Percentiles rank a stretch among this genome's conserved stretches.
phyloP scores from a whole-genome alignment of 2,888 invertebrate genomes.

The Apodemia hepburni region DNA sequence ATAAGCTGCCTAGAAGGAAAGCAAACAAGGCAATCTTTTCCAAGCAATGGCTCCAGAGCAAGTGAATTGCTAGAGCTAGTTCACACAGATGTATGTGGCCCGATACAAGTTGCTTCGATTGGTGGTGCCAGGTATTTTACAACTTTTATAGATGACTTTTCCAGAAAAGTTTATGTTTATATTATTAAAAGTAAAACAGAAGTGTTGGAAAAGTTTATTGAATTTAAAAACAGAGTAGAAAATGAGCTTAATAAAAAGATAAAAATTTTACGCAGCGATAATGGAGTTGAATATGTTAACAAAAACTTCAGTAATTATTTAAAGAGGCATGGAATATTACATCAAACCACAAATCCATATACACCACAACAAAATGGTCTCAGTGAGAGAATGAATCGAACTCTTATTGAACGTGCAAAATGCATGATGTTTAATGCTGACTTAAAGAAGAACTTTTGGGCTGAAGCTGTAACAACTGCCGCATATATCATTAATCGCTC shows the following conservation, averaged over 20 bases:
- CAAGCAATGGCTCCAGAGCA: conserved; percentile 19
- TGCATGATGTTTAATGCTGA: too few species aligned
- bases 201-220: not conserved
- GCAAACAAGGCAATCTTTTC: conserved; percentile 27
- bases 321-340: too few species aligned
- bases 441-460: too few species aligned
- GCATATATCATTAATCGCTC: too few species aligned
- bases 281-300: too few species aligned
- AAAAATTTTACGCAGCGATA: too few species aligned
- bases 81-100: not conserved
- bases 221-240: conserved; percentile 1
- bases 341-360: too few species aligned
- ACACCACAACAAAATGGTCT: too few species aligned
- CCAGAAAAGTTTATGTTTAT: not conserved
- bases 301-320: too few species aligned
- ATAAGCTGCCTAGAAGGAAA: conserved; percentile 29
- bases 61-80: not conserved
- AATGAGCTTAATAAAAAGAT: conserved; percentile 2
- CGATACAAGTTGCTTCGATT: not conserved
- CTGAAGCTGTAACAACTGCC: too few species aligned
- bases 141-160: not conserved
- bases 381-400: too few species aligned
- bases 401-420: too few species aligned
- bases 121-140: conserved; percentile 8
- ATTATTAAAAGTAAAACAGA: not conserved